Evolutionary conservation across 2,797 vertebrate species (phyloP).

Genomic region (Anguilla megastoma): DNA sequence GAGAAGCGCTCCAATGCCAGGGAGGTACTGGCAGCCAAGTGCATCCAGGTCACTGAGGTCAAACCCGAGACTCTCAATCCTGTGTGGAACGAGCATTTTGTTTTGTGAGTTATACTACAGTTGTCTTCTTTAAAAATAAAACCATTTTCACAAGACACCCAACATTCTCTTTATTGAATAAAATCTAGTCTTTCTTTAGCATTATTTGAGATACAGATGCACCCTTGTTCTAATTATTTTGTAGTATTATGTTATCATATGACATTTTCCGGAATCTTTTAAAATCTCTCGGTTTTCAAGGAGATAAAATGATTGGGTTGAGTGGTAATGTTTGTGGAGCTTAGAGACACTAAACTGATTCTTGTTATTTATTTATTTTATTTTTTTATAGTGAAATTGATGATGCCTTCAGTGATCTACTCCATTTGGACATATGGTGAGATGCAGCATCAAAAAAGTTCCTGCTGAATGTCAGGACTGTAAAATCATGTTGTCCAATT

Average conservation of each 20-base stretch:
- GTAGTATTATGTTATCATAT: neutral
- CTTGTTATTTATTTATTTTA: neutral
- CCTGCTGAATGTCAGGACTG: neutral
- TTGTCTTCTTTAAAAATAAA: neutral
- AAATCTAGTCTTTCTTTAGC: neutral
- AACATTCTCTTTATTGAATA: neutral
- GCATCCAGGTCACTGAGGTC: slow-evolving; percentile 87
- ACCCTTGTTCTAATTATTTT: neutral
- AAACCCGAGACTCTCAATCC: slow-evolving; percentile 88
- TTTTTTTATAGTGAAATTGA: slow-evolving; percentile 79
- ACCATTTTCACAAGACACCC: neutral
- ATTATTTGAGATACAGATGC: neutral
- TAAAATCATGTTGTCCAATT: neutral
- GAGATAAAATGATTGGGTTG: neutral
- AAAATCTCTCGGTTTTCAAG: neutral
- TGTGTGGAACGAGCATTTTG: slow-evolving; percentile 86
- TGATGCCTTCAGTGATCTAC: slow-evolving; percentile 79
- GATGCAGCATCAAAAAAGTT: slow-evolving; percentile 34
- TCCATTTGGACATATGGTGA: slow-evolving; percentile 90
- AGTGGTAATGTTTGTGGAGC: neutral
- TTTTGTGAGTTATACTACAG: slow-evolving; percentile 75
- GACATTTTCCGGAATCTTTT: neutral
- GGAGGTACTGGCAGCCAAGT: slow-evolving; percentile 78
- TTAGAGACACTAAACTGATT: neutral
- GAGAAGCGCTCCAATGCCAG: slow-evolving; percentile 78